A percentile compares a stretch with the other conserved stretches of the same genome.
These are phyloP conservation scores for Ophioninae sp. DNA, from an alignment of 2,888 invertebrate genomes.

Conservation along the genomic window DNA sequence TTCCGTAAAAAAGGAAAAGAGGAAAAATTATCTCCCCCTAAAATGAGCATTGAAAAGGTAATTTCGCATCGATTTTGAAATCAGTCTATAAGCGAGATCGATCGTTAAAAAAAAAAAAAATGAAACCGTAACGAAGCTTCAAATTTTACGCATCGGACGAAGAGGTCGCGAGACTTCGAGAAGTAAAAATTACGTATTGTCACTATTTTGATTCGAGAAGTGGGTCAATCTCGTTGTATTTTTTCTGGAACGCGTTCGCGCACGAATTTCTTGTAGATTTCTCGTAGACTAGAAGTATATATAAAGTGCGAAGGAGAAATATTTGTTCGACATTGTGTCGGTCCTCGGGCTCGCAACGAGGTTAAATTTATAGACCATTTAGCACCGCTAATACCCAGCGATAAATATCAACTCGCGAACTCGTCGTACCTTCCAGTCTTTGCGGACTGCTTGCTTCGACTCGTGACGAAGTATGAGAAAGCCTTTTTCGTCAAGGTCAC, in stretches of 20 bases:
- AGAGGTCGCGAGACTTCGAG: background rate
- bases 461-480: slow-evolving; percentile 24
- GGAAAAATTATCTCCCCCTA: no score
- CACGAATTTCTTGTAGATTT: no score
- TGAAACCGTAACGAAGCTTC: background rate
- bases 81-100: no score
- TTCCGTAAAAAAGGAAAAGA: background rate
- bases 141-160: no score
- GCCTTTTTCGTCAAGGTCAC: slow-evolving; percentile 58
- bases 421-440: slow-evolving; percentile 35
- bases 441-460: slow-evolving; percentile 20
- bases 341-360: slow-evolving; percentile 48
- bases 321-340: slow-evolving; percentile 46
- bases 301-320: slow-evolving; percentile 15
- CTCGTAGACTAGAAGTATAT: background rate
- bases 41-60: no score
- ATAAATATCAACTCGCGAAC: slow-evolving; percentile 57
- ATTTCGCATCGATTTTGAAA: no score
- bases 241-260: background rate
- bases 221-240: slow-evolving; percentile 32
- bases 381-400: slow-evolving; percentile 63
- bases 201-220: background rate
- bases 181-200: no score
- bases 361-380: slow-evolving; percentile 67
- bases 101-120: background rate